These are phyloP conservation scores for Caranx melampygus DNA, from an alignment of 2,113 vertebrate genomes.

Conservation along the genomic window DNA sequence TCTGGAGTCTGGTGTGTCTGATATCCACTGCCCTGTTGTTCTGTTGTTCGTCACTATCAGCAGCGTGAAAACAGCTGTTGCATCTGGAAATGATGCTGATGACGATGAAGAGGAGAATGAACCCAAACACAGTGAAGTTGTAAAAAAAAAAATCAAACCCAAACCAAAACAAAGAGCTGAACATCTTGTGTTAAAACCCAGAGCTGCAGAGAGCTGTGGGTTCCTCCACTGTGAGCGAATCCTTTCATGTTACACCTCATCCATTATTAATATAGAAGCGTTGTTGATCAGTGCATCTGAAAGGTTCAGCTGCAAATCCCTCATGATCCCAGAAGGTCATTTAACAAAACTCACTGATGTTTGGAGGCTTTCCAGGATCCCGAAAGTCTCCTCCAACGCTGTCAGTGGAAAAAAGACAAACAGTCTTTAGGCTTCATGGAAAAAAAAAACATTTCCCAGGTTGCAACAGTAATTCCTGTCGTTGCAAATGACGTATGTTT, in stretches of 20 bases:
- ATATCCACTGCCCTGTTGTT: not conserved
- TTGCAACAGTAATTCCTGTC: not conserved
- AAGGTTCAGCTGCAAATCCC: not conserved
- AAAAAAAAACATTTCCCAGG: not conserved
- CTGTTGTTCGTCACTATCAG: not conserved
- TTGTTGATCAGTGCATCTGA: not conserved
- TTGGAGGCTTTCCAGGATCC: not conserved
- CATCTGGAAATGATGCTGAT: not conserved
- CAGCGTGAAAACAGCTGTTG: not conserved
- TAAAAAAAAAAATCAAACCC: not conserved
- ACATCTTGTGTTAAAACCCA: not conserved
- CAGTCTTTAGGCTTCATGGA: too few species aligned
- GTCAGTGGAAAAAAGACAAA: too few species aligned
- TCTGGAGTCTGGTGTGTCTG: too few species aligned
- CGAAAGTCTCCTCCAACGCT: too few species aligned
- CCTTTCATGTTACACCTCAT: too few species aligned
- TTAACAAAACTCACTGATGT: not conserved
- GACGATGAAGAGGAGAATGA: not conserved
- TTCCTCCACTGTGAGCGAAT: too few species aligned
- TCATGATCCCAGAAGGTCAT: not conserved
- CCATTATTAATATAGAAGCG: too few species aligned
- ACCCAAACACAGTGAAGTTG: not conserved
- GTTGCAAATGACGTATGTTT: not conserved
- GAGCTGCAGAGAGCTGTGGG: not conserved
- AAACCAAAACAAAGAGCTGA: constrained; percentile 5